A percentile compares a stretch with the other conserved stretches of the same genome.
Evolutionary conservation across 2,113 vertebrate species (phyloP).

Genomic region (Stegastes partitus): DNA sequence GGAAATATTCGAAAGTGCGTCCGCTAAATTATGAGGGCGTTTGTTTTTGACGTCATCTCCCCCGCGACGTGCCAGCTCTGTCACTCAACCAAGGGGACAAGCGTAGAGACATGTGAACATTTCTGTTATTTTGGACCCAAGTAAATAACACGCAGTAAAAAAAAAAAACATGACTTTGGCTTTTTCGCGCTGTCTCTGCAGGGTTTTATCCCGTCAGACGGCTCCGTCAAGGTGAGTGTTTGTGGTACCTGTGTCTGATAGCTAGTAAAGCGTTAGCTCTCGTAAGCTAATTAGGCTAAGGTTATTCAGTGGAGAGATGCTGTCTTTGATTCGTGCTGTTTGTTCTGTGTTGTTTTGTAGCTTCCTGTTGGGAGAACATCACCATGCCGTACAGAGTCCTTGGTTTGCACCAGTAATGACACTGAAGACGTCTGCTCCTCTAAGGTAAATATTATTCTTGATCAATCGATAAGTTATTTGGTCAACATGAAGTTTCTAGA

Average conservation of each 20-base stretch:
- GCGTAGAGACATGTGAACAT: slow-evolving; percentile 2
- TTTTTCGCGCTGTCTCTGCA: slow-evolving; percentile 51
- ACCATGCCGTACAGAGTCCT: slow-evolving; percentile 73
- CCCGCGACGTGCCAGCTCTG: slow-evolving; percentile 24
- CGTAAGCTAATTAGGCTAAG: slow-evolving; percentile 31
- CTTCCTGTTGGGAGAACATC: slow-evolving; percentile 64
- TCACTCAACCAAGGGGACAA: background rate
- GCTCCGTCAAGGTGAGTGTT: slow-evolving; percentile 66
- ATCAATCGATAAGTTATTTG: background rate
- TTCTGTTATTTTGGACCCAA: background rate
- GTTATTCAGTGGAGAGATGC: slow-evolving; percentile 20
- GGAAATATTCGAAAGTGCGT: slow-evolving; percentile 54
- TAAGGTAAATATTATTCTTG: slow-evolving; percentile 83
- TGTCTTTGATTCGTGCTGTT: background rate
- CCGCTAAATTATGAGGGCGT: fast-evolving
- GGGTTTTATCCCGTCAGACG: slow-evolving; percentile 56
- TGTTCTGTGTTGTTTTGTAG: slow-evolving; percentile 70
- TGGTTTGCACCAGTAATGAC: slow-evolving; percentile 87
- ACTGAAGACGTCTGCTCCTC: slow-evolving; percentile 84
- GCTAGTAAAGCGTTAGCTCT: background rate
- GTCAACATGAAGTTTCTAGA: background rate
- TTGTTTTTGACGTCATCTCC: slow-evolving; percentile 54
- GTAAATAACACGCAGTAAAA: background rate
- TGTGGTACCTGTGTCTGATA: background rate
- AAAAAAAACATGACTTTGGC: slow-evolving; percentile 69